phyloP scores from a whole-genome alignment of 2,113 vertebrate species.

The Forbesichthys papilliferus region DNA sequence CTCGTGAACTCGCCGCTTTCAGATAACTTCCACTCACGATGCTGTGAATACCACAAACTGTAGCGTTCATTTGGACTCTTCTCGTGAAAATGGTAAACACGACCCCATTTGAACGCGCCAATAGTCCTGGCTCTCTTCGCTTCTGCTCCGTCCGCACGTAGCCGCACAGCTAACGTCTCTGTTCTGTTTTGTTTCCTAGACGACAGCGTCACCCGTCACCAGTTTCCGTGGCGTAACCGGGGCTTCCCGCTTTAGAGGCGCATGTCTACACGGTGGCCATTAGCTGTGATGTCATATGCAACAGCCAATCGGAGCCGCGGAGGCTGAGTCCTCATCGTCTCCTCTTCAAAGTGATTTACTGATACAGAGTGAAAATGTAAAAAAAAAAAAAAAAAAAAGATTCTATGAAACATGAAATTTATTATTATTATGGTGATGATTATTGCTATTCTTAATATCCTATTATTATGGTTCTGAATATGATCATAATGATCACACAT shows the following conservation, averaged over 20 bases:
- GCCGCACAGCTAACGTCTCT: too few relatives aligned
- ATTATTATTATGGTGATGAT: conserved; percentile 71
- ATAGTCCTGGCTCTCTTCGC: too few relatives aligned
- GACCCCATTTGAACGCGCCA: too few relatives aligned
- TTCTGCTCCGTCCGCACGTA: too few relatives aligned
- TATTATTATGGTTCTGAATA: conserved; percentile 72
- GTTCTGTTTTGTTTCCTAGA: conserved; percentile 43
- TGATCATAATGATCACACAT: conserved; percentile 71
- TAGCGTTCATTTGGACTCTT: too few relatives aligned
- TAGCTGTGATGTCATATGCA: conserved; percentile 99
- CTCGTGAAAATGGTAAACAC: too few relatives aligned
- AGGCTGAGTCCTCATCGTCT: conserved; percentile 68
- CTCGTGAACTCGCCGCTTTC: too few relatives aligned
- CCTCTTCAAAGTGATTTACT: conserved; percentile 69
- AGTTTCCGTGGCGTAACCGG: conserved; percentile 63
- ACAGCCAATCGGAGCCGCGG: conserved; percentile 80
- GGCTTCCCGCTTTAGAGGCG: conserved; percentile 79
- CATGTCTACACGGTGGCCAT: conserved; percentile 97
- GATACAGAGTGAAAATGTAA: conserved; percentile 85
- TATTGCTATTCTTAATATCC: conserved; percentile 75
- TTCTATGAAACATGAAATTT: conserved; percentile 86
- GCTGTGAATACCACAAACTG: too few relatives aligned
- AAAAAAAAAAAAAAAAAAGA: conserved; percentile 61
- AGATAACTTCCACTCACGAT: too few relatives aligned
- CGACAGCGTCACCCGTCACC: conserved; percentile 54